phyloP scores from a whole-genome alignment of 1,140 invertebrate genomes.

The Drosophila nasuta region DNA sequence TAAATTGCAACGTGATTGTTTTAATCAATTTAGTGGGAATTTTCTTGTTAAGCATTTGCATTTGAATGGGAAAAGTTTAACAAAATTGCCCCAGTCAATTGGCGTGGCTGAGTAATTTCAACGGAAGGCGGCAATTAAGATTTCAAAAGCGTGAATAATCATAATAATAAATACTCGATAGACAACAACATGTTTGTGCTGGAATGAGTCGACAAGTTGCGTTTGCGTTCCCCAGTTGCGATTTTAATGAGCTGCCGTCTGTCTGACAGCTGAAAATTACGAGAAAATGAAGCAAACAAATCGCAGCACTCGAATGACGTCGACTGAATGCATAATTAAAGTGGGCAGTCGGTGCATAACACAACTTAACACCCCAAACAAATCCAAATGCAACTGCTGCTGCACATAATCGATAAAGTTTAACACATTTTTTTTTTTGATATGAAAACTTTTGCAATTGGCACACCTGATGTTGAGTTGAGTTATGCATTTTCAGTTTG shows the following conservation, averaged over 20 bases:
- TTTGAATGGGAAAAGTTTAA: slow-evolving; percentile 3
- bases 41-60: neutral
- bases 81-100: slow-evolving; percentile 50
- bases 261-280: slow-evolving; percentile 5
- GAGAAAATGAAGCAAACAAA: slow-evolving; percentile 18
- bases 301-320: slow-evolving; percentile 14
- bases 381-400: slow-evolving; percentile 1
- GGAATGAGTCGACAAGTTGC: slow-evolving; percentile 4
- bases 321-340: slow-evolving; percentile 35
- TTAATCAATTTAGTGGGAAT: neutral
- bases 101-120: slow-evolving; percentile 48
- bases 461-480: neutral
- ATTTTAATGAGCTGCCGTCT: slow-evolving; percentile 4
- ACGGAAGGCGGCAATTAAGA: slow-evolving; percentile 58
- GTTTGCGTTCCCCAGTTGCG: neutral
- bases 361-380: slow-evolving; percentile 38
- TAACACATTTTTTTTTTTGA: slow-evolving; percentile 12
- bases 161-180: slow-evolving; percentile 49
- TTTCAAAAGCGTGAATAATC: slow-evolving; percentile 52
- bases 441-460: slow-evolving; percentile 9
- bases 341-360: slow-evolving; percentile 15
- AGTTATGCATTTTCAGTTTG: no score
- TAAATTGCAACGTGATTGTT: neutral
- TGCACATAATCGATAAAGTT: slow-evolving; percentile 43
- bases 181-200: neutral